Conservation (phyloP, 1,140 invertebrate genomes). For the Andricus grossulariae region DNA sequence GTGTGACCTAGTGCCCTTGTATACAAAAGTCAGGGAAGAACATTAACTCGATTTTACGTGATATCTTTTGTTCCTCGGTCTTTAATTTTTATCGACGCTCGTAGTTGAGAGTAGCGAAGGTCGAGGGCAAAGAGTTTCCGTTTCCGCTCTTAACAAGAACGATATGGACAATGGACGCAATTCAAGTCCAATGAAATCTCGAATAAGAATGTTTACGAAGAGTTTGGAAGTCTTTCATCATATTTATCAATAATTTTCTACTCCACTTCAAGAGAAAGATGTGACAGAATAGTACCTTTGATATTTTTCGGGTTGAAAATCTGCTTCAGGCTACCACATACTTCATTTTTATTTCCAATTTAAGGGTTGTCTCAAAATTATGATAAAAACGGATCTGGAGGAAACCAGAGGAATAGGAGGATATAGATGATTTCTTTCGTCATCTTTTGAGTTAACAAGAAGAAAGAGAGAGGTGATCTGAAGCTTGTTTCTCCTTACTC, state of each 20-base stretch:
- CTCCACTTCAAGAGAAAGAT: background rate
- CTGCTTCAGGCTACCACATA: too few species aligned
- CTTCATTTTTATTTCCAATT: too few species aligned
- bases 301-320: too few species aligned
- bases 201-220: conserved; percentile 1
- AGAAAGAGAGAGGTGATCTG: conserved; percentile 35
- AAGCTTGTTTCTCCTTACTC: conserved; percentile 60
- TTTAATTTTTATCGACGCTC: conserved; percentile 15
- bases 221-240: conserved; percentile 14
- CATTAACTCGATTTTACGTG: conserved; percentile 1
- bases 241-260: conserved; percentile 18
- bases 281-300: background rate
- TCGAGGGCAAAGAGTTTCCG: conserved; percentile 25
- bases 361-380: too few species aligned
- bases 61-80: conserved; percentile 4
- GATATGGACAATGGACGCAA: conserved; percentile 20
- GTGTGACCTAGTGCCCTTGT: background rate
- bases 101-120: conserved; percentile 21
- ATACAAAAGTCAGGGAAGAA: background rate
- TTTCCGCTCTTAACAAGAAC: conserved; percentile 23
- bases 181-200: conserved; percentile 24
- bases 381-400: background rate
- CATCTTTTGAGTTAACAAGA: background rate
- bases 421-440: background rate
- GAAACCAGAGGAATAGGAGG: background rate